These are phyloP conservation scores for Calameuta pallipes DNA, from an alignment of 2,888 invertebrate species.

Conservation along the genomic window DNA sequence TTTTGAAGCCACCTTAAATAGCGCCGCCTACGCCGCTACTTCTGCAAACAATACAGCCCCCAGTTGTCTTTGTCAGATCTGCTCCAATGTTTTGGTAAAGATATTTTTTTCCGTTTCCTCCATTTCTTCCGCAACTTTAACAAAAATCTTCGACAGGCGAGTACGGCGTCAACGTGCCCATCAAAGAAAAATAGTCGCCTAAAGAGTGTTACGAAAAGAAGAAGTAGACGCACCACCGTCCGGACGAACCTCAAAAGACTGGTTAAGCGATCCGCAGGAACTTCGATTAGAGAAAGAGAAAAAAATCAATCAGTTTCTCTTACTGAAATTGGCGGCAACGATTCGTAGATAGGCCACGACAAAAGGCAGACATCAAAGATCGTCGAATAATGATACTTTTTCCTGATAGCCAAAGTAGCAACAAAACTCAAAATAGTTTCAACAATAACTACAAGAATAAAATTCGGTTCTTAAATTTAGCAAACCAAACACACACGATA, in stretches of 20 bases:
- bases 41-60: constrained; percentile 11
- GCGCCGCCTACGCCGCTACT: background rate
- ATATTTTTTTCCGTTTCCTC: background rate
- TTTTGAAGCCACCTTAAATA: constrained; percentile 46
- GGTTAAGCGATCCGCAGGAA: constrained; percentile 25
- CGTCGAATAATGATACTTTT: no score
- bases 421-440: no score
- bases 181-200: no score
- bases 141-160: no score
- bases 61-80: constrained; percentile 46
- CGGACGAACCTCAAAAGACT: constrained; percentile 28
- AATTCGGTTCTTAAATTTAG: no score
- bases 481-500: no score
- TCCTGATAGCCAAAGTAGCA: no score
- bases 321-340: constrained; percentile 20
- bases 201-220: constrained; percentile 11
- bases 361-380: no score
- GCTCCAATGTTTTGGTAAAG: constrained; percentile 44
- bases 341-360: background rate
- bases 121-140: no score
- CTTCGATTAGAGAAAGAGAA: constrained; percentile 22
- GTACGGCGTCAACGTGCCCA: no score
- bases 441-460: no score
- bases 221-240: constrained; percentile 8
- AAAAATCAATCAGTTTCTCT: constrained; percentile 27